These are phyloP conservation scores for Orestias chungarensis DNA, from an alignment of 2,797 vertebrate species.

Conservation along the genomic window DNA sequence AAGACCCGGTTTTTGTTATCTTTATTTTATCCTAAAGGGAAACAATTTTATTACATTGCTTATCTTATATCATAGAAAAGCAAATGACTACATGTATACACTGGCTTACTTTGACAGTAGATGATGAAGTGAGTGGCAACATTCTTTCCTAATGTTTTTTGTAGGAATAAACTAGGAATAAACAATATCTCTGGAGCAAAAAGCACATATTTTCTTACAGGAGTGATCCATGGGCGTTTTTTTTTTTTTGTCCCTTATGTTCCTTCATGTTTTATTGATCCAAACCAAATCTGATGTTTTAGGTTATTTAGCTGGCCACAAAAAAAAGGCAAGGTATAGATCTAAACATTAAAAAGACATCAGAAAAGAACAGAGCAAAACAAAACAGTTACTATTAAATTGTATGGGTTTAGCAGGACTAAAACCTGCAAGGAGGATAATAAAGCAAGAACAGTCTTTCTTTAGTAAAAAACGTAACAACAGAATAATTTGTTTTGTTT, in stretches of 20 bases:
- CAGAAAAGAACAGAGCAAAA: constrained; percentile 47
- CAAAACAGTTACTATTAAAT: constrained; percentile 36
- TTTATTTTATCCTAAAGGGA: constrained; percentile 47
- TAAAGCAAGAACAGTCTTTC: background rate
- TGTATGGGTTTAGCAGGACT: background rate
- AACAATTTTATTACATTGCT: constrained; percentile 58
- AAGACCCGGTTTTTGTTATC: constrained; percentile 59
- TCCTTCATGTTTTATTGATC: constrained; percentile 14
- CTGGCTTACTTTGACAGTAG: constrained; percentile 32
- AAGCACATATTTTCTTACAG: background rate
- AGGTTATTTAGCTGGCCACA: constrained; percentile 54
- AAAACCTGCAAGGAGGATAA: constrained; percentile 9
- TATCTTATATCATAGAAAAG: constrained; percentile 60
- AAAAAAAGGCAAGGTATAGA: constrained; percentile 50
- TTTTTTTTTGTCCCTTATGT: background rate
- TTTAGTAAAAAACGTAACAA: constrained; percentile 6
- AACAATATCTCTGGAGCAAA: background rate
- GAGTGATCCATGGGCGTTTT: background rate
- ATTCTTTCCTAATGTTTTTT: constrained; percentile 8
- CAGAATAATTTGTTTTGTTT: constrained; percentile 11
- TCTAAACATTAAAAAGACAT: constrained; percentile 56
- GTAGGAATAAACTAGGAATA: constrained; percentile 1
- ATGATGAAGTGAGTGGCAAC: constrained; percentile 10
- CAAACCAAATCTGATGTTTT: constrained; percentile 43
- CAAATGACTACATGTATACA: constrained; percentile 53